Percentiles rank a stretch among this genome's conserved stretches.
Conservation (phyloP, 2,888 invertebrate species). For the Agriopis marginaria region DNA sequence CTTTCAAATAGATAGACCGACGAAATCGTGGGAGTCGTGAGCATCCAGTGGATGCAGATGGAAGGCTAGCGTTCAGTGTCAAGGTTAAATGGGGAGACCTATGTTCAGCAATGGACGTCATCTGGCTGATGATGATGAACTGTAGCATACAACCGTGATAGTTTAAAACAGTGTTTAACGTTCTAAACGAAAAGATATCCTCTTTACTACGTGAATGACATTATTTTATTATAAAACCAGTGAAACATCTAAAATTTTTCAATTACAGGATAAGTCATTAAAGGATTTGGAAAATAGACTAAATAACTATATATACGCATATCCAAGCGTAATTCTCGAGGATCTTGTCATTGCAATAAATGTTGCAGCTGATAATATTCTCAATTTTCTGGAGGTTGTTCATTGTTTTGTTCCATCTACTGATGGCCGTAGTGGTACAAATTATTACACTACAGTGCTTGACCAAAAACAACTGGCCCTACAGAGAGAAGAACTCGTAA, state of each 20-base stretch:
- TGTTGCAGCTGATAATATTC: constrained; percentile 56
- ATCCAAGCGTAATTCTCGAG: constrained; percentile 53
- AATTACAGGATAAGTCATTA: constrained; percentile 54
- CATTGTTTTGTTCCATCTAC: constrained; percentile 45
- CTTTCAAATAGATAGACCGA: no score
- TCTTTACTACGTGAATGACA: no score
- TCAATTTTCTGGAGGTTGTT: constrained; percentile 62
- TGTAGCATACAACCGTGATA: no score
- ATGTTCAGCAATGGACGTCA: no score
- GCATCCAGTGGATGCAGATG: no score
- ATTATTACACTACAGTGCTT: constrained; percentile 61
- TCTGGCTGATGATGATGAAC: no score
- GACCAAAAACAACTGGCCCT: constrained; percentile 65
- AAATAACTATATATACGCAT: constrained; percentile 49
- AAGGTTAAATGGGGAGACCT: no score
- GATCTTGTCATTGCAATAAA: constrained; percentile 59
- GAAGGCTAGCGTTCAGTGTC: no score
- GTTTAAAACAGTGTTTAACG: no score
- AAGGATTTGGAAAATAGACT: constrained; percentile 57
- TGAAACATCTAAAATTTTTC: not conserved
- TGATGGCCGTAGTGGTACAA: constrained; percentile 41
- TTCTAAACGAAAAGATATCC: no score
- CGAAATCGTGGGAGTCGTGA: no score
- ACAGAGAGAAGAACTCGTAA: constrained; percentile 72
- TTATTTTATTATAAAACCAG: no score